phyloP scores from a whole-genome alignment of 2,888 invertebrate species.

The Erpobdella octoculata region DNA sequence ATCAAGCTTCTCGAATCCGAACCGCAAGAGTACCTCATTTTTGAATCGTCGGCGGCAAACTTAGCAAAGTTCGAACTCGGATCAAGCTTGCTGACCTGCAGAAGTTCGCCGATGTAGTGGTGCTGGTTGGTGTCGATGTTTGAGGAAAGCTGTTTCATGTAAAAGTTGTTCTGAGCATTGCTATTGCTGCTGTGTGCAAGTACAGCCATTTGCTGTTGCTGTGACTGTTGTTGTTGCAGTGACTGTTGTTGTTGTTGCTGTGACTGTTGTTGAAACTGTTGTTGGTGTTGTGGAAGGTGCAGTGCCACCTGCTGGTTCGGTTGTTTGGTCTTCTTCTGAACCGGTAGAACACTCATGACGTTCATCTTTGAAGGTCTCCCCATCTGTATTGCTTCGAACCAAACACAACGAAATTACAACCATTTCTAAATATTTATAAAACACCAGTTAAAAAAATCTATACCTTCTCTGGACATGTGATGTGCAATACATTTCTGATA shows the following conservation, averaged over 20 bases:
- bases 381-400: slow-evolving; percentile 36
- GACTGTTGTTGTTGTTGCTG: slow-evolving; percentile 4
- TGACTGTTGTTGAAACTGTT: not conserved
- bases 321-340: not conserved
- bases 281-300: not conserved
- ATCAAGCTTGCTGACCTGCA: not conserved
- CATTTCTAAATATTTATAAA: not conserved
- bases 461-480: slow-evolving; percentile 37
- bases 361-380: slow-evolving; percentile 35
- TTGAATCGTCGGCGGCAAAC: not conserved
- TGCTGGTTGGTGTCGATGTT: not conserved
- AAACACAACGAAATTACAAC: not conserved
- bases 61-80: not conserved
- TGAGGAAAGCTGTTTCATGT: not conserved
- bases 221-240: slow-evolving; percentile 13
- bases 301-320: not conserved
- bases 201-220: not conserved
- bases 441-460: not conserved
- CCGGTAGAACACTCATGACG: slow-evolving; percentile 4
- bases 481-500: slow-evolving; percentile 32
- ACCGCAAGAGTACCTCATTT: not conserved
- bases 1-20: not conserved
- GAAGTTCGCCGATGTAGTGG: not conserved
- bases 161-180: not conserved
- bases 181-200: not conserved